Evolutionary conservation across 30 jellyfish, hydroid and myxozoan genomes (phyloP), one percentile per base, ranked within the genome.

Genomic region (Hydractinia echinata): DNA sequence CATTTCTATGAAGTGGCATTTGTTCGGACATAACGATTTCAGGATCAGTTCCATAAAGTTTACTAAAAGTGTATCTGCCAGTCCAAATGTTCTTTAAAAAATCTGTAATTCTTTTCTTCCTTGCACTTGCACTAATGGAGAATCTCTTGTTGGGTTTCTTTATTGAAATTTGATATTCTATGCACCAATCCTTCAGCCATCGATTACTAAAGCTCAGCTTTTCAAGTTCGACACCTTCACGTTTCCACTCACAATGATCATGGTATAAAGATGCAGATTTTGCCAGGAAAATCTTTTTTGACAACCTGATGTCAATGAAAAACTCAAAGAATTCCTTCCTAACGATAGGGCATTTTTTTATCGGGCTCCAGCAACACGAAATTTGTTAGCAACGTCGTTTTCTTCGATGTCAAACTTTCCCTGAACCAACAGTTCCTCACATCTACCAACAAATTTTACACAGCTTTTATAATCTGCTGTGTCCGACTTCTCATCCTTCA

Each of bases 141-240:
- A 72, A 72, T n/a, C 81, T 72, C 81, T 72, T n/a, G n/a, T n/a
- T n/a, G n/a, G n/a, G n/a, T n/a, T n/a, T n/a, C n/a, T n/a, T n/a
- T n/a, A n/a, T n/a, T 72, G 81, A 7, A 19, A n/a, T 72, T 72
- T 72, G 73, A 51, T 72, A 72, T n/a, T 72, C 73, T 72, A 18
- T 72, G 81, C 81, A 72, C 81, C 81, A 72, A 51, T 5, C 55
- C 81, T 72, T 72, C 81, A 72, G 67, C 81, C 81, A 72, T 21
- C 55, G 81, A 54, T 72, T 72, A 72, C 81, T 19, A 54, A 72
- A 72, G 81, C 67, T 68, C 58, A 68, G 55, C 79, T 66, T 66
- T 66, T 66, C 9, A 66, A 51, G 9, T 66, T 66, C 76, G 49
- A 21, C 81, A 21, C 67, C 81, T 72, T 72, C 81, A 72, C 81